Evolutionary conservation across 2,797 vertebrate species (phyloP), one percentile per base, ranked within the genome.

Genomic region (Trachurus trachurus): DNA sequence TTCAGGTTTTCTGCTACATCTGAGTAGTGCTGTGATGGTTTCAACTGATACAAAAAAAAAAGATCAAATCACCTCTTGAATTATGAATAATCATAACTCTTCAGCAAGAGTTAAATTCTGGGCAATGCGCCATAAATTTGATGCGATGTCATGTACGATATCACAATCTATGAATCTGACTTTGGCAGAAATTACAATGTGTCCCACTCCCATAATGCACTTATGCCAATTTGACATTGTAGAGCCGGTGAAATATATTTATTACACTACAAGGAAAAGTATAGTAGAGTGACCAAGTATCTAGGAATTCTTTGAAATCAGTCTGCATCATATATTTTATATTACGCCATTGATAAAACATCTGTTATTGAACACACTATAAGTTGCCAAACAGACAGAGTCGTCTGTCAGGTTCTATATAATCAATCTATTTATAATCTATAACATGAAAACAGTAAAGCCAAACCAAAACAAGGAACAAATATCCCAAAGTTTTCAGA

Each of bases 401-500:
- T 26, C 61, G 17, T 22, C 21, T 31, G 1, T 13, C 15, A 47
- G 15, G n/a, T 65, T 56, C 37, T 15, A 54, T 37, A 9, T 8
- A 37, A 37, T 37, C 34, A 37, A 37, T 37, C 34, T 9, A 8
- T 17, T 9, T 52, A 34, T 22, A 37, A 47, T 57, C 9, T 62
- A 3, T n/a, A 42, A 56, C 37, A 59, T 22, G 2, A 63, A 22
- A 15, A 44, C 17, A 7, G 6, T 12, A 4, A 29, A 42, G 2
- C 15, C 21, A 72, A 74, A 47, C 47, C 19, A 62, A 31, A 78
- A 0, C 17, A 45, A 63, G 19, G 9, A 66, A 17, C 26, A 22
- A 60, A 22, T 3, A 22, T 61, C 65, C 66, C 47, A 71, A 76
- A 54, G 69, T 69, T 64, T 15, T 66, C 44, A 29, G n/a, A 59